Evolutionary conservation across 2,888 invertebrate genomes (phyloP).

Genomic region (Drosophila austrosaltans): DNA sequence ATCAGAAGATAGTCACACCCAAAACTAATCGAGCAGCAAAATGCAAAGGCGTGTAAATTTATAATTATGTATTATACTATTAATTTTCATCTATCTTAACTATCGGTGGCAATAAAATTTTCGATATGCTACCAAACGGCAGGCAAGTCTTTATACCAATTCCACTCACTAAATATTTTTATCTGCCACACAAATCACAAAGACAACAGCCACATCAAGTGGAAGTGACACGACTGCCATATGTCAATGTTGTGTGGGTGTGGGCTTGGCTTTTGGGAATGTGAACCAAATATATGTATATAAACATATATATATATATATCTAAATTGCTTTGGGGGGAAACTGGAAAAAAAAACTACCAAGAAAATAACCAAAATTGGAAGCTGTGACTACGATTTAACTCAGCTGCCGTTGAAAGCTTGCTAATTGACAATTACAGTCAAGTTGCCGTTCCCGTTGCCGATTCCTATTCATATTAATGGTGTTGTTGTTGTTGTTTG

Average conservation of each 20-base stretch:
- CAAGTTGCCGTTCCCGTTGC: conserved; percentile 36
- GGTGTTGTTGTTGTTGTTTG: conserved; percentile 14
- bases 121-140: conserved; percentile 64
- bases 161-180: conserved; percentile 13
- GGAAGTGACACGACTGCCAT: conserved; percentile 51
- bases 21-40: conserved; percentile 23
- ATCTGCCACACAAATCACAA: conserved; percentile 44
- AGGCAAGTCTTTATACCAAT: conserved; percentile 38
- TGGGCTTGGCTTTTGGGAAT: conserved; percentile 25
- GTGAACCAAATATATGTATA: conserved; percentile 32
- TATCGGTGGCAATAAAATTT: conserved; percentile 43
- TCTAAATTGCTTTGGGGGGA: conserved; percentile 19
- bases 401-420: conserved; percentile 69
- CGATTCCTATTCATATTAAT: background rate
- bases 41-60: conserved; percentile 39
- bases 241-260: conserved; percentile 69
- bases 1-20: conserved; percentile 25
- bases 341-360: background rate
- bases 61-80: conserved; percentile 38
- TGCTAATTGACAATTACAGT: conserved; percentile 75
- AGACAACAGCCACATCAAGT: conserved; percentile 39
- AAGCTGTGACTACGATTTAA: conserved; percentile 42
- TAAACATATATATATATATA: conserved; percentile 4
- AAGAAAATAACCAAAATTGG: conserved; percentile 31
- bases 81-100: conserved; percentile 20